phyloP scores from a whole-genome alignment of 35 echinoderm and acorn worm genomes.

The Diadema setosum region DNA sequence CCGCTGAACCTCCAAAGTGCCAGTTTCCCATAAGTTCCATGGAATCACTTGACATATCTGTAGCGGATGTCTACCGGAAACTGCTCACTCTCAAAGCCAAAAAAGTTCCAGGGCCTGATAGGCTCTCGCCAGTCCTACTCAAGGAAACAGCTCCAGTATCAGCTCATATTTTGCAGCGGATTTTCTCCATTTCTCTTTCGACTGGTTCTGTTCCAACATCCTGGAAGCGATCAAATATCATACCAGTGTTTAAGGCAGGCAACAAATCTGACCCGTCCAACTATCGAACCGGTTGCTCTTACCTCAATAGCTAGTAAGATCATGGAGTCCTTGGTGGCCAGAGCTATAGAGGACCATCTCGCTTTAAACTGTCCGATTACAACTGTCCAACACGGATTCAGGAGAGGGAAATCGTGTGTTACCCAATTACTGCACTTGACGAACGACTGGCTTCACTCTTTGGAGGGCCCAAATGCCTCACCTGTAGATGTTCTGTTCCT shows the following conservation, averaged over 20 bases:
- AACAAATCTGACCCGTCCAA: background rate
- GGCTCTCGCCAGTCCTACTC: background rate
- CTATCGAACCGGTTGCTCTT: background rate
- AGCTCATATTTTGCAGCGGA: background rate
- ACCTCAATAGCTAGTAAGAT: background rate
- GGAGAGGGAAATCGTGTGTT: background rate
- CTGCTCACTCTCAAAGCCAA: background rate
- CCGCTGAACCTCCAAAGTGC: background rate
- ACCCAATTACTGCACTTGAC: background rate
- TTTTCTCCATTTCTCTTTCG: background rate
- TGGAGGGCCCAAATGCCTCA: background rate
- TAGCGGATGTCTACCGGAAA: background rate
- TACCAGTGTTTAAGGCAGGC: constrained; percentile 11
- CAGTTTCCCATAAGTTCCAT: background rate
- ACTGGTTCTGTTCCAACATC: background rate
- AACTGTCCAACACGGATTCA: constrained; percentile 2
- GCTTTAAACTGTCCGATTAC: background rate
- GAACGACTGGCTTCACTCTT: background rate
- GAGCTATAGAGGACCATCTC: background rate
- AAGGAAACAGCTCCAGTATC: background rate
- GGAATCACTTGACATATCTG: background rate
- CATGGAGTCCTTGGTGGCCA: background rate
- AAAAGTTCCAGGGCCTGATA: background rate
- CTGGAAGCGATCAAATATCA: constrained; percentile 9
- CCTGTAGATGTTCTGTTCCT: background rate